Evolutionary conservation across 2,888 invertebrate species (phyloP).

Genomic region (Artemia sinica): DNA sequence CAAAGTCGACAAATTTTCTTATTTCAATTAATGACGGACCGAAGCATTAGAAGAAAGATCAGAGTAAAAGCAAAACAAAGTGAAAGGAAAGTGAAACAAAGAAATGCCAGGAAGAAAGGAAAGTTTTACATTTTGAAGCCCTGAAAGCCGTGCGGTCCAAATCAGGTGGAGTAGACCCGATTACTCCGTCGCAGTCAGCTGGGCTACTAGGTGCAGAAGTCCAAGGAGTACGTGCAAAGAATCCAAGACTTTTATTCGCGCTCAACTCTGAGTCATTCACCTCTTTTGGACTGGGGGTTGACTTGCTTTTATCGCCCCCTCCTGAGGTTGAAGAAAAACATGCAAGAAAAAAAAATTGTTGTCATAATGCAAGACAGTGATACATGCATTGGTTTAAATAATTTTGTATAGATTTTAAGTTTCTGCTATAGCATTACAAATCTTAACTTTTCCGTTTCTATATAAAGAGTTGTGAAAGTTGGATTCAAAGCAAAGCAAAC

Average conservation of each 20-base stretch:
- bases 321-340: conserved; percentile 12
- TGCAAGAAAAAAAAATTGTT: not conserved
- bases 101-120: conserved; percentile 2
- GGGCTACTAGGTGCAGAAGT: conserved; percentile 13
- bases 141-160: conserved; percentile 24
- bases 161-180: conserved; percentile 20
- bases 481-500: too few species aligned
- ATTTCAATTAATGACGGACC: not conserved
- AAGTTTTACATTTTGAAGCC: conserved; percentile 24
- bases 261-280: not conserved
- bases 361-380: not conserved
- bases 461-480: too few species aligned
- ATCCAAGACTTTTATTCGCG: conserved; percentile 4
- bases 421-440: too few species aligned
- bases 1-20: too few species aligned
- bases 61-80: conserved; percentile 15
- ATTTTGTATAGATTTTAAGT: too few species aligned
- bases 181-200: not conserved
- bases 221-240: conserved; percentile 10
- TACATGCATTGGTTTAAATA: too few species aligned
- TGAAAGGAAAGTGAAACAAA: conserved; percentile 15
- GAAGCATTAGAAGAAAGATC: conserved; percentile 20
- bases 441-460: too few species aligned
- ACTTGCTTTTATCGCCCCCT: not conserved
- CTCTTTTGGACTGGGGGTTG: conserved; percentile 1